Conservation (phyloP, 1,140 invertebrate species). For the Tetranychus urticae region DNA sequence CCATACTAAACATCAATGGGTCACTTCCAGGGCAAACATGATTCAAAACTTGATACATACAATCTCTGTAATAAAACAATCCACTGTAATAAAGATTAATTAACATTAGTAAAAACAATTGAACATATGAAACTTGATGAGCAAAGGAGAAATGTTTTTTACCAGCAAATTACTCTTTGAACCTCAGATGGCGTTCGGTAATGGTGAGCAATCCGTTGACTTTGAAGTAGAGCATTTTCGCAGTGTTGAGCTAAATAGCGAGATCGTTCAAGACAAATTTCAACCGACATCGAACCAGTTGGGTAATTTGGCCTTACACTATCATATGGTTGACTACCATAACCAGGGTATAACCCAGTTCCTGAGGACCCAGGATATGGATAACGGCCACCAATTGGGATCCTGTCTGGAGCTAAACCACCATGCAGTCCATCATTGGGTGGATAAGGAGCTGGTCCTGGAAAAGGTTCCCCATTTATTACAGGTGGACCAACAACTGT, state of each 20-base stretch:
- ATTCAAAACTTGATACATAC: not conserved
- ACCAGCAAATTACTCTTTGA: slow-evolving; percentile 9
- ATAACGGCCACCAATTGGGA: too few relatives aligned
- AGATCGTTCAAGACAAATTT: slow-evolving; percentile 1
- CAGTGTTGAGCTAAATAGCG: slow-evolving; percentile 1
- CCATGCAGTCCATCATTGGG: not conserved
- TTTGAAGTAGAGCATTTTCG: slow-evolving; percentile 3
- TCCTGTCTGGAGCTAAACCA: too few relatives aligned
- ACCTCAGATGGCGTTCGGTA: slow-evolving; percentile 4
- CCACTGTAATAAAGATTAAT: not conserved
- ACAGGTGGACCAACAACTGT: not conserved
- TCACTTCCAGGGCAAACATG: not conserved
- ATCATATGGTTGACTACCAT: too few relatives aligned
- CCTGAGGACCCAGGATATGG: too few relatives aligned
- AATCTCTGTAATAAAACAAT: not conserved
- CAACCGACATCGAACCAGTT: not conserved
- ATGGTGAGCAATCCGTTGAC: slow-evolving; percentile 4
- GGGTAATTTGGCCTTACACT: too few relatives aligned
- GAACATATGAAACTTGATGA: too few relatives aligned
- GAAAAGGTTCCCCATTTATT: not conserved
- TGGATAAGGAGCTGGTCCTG: not conserved
- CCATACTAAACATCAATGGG: not conserved
- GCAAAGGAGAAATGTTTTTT: too few relatives aligned
- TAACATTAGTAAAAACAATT: too few relatives aligned
- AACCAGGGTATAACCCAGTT: too few relatives aligned